A percentile compares a stretch with the other conserved stretches of the same genome.
These are phyloP conservation scores for Anoplolepis gracilipes DNA, from an alignment of 1,140 invertebrate genomes.

Conservation along the genomic window DNA sequence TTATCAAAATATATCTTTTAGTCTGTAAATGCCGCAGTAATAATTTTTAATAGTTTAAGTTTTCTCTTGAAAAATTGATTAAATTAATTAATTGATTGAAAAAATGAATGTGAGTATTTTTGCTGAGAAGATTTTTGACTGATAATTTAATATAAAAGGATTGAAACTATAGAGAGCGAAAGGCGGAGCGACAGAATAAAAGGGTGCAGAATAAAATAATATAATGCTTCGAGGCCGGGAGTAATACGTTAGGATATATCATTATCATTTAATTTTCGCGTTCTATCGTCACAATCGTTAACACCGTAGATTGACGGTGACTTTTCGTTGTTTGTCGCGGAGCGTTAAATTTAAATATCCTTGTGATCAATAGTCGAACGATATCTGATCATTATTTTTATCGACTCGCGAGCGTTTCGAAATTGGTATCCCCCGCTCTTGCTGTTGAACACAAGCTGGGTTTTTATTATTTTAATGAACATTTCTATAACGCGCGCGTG, in stretches of 20 bases:
- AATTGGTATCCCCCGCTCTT: slow-evolving; percentile 31
- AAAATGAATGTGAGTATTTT: background rate
- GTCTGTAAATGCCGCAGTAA: too few relatives aligned
- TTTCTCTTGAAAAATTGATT: too few relatives aligned
- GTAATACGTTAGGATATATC: slow-evolving; percentile 75
- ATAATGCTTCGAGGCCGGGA: slow-evolving; percentile 43
- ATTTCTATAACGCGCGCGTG: slow-evolving; percentile 9
- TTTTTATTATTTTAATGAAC: slow-evolving; percentile 61
- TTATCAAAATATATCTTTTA: background rate
- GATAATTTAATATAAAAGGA: slow-evolving; percentile 65
- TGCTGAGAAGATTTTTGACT: slow-evolving; percentile 29
- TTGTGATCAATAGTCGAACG: slow-evolving; percentile 67
- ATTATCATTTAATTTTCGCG: slow-evolving; percentile 82
- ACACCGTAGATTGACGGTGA: slow-evolving; percentile 68
- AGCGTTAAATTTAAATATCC: slow-evolving; percentile 78
- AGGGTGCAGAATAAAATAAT: slow-evolving; percentile 13
- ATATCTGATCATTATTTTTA: slow-evolving; percentile 77
- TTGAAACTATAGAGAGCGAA: background rate
- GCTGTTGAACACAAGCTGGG: background rate
- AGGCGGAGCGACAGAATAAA: too few relatives aligned
- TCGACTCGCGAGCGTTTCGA: slow-evolving; percentile 42
- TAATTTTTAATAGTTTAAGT: too few relatives aligned
- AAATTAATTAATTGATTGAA: too few relatives aligned
- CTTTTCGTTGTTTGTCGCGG: slow-evolving; percentile 70
- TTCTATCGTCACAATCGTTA: slow-evolving; percentile 75